Percentiles rank a stretch among this genome's conserved stretches.
These are phyloP conservation scores for Lucinisca nassula DNA, from an alignment of 2,888 invertebrate genomes.

Conservation along the genomic window DNA sequence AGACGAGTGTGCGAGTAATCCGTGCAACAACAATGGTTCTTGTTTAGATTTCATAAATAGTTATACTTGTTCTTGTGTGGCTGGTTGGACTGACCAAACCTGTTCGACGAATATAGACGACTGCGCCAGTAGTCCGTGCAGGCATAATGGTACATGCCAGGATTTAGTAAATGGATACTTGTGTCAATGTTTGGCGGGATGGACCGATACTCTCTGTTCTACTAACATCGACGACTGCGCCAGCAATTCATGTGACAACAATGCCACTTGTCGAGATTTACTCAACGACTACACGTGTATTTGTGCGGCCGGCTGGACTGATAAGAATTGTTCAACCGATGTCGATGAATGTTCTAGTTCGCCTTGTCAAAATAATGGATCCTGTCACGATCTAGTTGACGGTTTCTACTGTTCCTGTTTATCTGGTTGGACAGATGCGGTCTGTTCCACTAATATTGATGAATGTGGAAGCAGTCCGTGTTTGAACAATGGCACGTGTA, in stretches of 20 bases:
- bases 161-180: slow-evolving; percentile 52
- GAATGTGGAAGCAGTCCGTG: neutral
- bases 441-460: neutral
- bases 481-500: neutral
- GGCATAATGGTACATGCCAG: slow-evolving; percentile 43
- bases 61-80: slow-evolving; percentile 26
- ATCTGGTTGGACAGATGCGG: neutral
- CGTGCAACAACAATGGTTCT: neutral
- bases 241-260: neutral
- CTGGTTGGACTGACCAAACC: slow-evolving; percentile 51
- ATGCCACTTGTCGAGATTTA: neutral
- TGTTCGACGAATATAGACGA: slow-evolving; percentile 46
- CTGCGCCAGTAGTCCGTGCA: slow-evolving; percentile 49
- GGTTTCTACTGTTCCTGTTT: neutral
- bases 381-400: neutral
- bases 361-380: neutral
- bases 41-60: neutral
- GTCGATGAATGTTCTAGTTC: neutral
- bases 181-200: slow-evolving; percentile 26
- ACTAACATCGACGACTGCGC: neutral
- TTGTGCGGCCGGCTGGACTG: neutral
- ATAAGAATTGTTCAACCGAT: neutral
- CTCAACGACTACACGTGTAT: neutral
- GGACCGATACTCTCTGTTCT: neutral
- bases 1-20: neutral